Evolutionary conservation across 1,140 invertebrate genomes (phyloP).

Genomic region (Medauroidea extradentata): DNA sequence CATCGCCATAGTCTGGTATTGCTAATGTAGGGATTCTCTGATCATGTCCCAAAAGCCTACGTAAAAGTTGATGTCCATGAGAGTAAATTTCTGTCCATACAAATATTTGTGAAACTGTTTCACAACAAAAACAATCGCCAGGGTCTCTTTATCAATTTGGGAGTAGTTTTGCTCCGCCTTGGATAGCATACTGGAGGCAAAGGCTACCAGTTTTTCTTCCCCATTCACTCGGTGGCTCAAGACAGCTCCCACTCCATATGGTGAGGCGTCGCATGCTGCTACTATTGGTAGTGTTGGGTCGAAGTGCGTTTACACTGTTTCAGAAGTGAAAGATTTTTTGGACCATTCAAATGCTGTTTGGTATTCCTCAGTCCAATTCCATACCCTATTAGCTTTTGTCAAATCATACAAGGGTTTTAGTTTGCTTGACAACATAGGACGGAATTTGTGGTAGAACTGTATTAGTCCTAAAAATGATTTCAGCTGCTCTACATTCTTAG

Average conservation of each 20-base stretch:
- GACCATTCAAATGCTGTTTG: conserved; percentile 30
- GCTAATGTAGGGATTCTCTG: too few relatives aligned
- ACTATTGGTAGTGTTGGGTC: conserved; percentile 38
- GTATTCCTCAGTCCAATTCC: conserved; percentile 18
- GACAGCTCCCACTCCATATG: conserved; percentile 45
- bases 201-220: conserved; percentile 39
- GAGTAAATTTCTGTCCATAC: too few relatives aligned
- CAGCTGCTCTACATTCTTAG: conserved; percentile 35
- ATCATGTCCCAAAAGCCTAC: too few relatives aligned
- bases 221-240: conserved; percentile 42
- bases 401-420: too few relatives aligned
- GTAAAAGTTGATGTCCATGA: too few relatives aligned
- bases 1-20: too few relatives aligned
- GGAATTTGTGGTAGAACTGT: conserved; percentile 37
- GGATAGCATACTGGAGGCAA: conserved; percentile 42
- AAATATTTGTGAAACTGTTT: too few relatives aligned
- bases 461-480: conserved; percentile 35
- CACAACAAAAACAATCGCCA: too few relatives aligned
- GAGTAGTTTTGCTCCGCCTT: conserved; percentile 43
- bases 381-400: too few relatives aligned
- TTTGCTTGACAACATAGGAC: conserved; percentile 20
- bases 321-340: conserved; percentile 30
- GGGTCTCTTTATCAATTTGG: conserved; percentile 46
- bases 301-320: conserved; percentile 36
- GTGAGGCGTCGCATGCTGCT: conserved; percentile 47